Base-by-base conservation (phyloP, 2,797 vertebrate species). In the Darevskia nairensis region DNA sequence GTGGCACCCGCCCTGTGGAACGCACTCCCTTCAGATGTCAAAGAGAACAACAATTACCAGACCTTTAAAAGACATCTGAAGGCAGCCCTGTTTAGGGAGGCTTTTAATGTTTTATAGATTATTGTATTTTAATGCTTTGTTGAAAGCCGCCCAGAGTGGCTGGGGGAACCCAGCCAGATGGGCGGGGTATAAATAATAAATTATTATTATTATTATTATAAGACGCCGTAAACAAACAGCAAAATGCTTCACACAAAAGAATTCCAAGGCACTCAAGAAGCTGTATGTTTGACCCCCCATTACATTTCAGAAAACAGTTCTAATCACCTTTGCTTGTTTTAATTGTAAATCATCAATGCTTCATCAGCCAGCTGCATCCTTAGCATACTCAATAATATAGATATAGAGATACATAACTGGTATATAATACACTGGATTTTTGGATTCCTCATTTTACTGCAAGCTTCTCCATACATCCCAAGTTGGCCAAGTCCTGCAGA, bases 391-490 rank as follows among this genome's bases (percentile, higher is more conserved):
- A 89, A 88, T 86, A 92, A 92, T 91, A 92, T 84, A 92, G 86
- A 94, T 86, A 94, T 8, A 90, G 27, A 92, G 74, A 91, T 5
- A 91, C 82, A 69, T 89, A 69, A 93, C 81, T 87, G 94, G 91
- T 95, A 93, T 94, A 94, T 95, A 95, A 96, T 94, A 95, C 90
- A 93, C 19, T 80, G 87, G 90, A 93, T 95, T 95, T 72, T 91
- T 83, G 84, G 93, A 88, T 96, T 94, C 25, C 71, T 94, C 90
- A 84, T 92, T 93, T 89, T 94, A 91, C 89, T 89, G 44, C 87
- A 90, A 94, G 93, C 82, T 93, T 89, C 79, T 86, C 78, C 61
- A 69, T 19, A 41, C 61, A 68, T 6, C 46, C 61, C 72, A 87
- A 89, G 87, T 86, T 89, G 90, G 88, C 90, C 86, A 92, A 90